phyloP scores from a whole-genome alignment of 2,113 vertebrate genomes.

The Callionymus lyra region DNA sequence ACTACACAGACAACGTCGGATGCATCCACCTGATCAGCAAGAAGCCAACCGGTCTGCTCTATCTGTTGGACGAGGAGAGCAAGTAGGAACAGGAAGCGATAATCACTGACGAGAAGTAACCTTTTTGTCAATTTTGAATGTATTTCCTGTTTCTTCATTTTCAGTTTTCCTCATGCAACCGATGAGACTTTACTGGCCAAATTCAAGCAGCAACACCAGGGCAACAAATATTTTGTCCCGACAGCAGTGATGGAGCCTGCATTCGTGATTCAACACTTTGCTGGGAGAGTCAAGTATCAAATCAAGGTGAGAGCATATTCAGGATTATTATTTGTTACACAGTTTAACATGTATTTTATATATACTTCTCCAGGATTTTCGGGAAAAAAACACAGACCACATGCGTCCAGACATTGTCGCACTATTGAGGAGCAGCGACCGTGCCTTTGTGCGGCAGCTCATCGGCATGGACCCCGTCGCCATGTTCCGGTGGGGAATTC shows the following conservation, averaged over 20 bases:
- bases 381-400: constrained; percentile 97
- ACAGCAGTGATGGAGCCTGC: constrained; percentile 93
- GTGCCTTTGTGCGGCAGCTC: constrained; percentile 84
- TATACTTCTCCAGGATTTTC: constrained; percentile 76
- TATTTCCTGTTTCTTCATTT: neutral
- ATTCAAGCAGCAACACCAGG: constrained; percentile 95
- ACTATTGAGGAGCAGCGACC: constrained; percentile 86
- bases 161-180: constrained; percentile 90
- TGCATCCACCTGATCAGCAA: constrained; percentile 97
- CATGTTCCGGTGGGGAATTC: constrained; percentile 93
- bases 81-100: constrained; percentile 71
- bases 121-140: neutral
- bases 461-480: constrained; percentile 94
- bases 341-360: neutral
- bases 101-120: neutral
- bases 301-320: constrained; percentile 73
- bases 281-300: constrained; percentile 94
- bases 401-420: constrained; percentile 96
- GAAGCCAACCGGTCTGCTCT: constrained; percentile 93
- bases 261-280: constrained; percentile 93
- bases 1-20: constrained; percentile 95
- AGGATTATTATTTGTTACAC: neutral
- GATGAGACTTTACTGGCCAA: constrained; percentile 90
- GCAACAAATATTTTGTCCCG: constrained; percentile 86
- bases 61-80: constrained; percentile 97